phyloP scores from a whole-genome alignment of 23 tunicate genomes.

The Botrylloides violaceus region DNA sequence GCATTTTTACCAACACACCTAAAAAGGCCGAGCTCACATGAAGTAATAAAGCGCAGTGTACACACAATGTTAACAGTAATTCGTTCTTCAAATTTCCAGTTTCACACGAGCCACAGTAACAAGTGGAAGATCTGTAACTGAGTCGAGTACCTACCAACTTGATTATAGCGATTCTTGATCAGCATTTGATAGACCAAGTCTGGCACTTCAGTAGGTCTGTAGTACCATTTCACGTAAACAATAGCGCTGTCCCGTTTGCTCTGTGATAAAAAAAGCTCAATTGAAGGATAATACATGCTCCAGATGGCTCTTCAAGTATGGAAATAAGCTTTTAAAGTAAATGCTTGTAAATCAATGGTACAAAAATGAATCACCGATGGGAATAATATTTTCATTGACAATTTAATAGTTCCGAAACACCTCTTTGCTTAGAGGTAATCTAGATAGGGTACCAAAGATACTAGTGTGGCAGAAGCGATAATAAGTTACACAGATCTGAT shows the following conservation, averaged over 20 bases:
- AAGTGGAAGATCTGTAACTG: neutral
- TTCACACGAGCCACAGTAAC: neutral
- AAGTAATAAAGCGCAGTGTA: neutral
- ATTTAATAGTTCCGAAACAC: too few species aligned
- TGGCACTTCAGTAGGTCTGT: slow-evolving; percentile 95
- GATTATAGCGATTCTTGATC: slow-evolving; percentile 61
- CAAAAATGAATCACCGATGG: too few species aligned
- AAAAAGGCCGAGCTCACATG: neutral
- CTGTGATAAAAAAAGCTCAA: slow-evolving; percentile 25
- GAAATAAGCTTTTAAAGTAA: too few species aligned
- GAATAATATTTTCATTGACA: too few species aligned
- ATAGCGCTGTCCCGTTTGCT: slow-evolving; percentile 89
- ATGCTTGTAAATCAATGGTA: too few species aligned
- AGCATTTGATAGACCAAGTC: slow-evolving; percentile 94
- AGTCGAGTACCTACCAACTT: slow-evolving; percentile 26
- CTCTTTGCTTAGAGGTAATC: too few species aligned
- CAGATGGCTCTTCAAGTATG: too few species aligned
- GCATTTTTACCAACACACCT: neutral
- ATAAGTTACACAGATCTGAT: too few species aligned
- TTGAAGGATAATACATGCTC: neutral
- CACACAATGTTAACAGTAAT: slow-evolving; percentile 2
- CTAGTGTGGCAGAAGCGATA: too few species aligned
- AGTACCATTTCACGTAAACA: slow-evolving; percentile 72
- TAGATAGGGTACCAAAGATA: too few species aligned
- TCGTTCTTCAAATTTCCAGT: neutral